These are phyloP conservation scores for Falco rusticolus DNA, from an alignment of 2,797 vertebrate genomes.

Conservation along the genomic window DNA sequence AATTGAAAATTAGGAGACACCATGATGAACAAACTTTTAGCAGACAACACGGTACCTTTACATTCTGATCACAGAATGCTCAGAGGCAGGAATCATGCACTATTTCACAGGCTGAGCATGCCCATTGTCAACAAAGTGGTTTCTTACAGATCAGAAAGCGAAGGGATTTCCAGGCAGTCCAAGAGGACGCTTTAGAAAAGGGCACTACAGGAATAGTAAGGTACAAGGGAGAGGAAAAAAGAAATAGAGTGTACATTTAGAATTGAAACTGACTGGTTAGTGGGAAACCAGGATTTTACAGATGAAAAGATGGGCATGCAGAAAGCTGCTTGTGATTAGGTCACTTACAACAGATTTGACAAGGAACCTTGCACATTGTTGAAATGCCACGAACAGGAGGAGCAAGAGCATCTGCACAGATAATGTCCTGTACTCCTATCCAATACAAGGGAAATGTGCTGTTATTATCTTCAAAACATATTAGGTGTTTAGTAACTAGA, in stretches of 20 bases:
- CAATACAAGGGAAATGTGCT: slow-evolving; percentile 62
- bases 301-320: slow-evolving; percentile 23
- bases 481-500: not conserved
- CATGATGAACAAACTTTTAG: slow-evolving; percentile 75
- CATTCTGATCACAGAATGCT: slow-evolving; percentile 76
- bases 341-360: slow-evolving; percentile 85
- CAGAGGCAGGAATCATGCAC: slow-evolving; percentile 76
- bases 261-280: slow-evolving; percentile 29
- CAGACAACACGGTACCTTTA: slow-evolving; percentile 76
- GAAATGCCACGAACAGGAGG: slow-evolving; percentile 71
- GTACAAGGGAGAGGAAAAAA: slow-evolving; percentile 51
- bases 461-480: slow-evolving; percentile 6
- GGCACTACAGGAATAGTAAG: slow-evolving; percentile 48
- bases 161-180: slow-evolving; percentile 68
- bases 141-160: slow-evolving; percentile 68
- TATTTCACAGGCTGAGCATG: slow-evolving; percentile 73
- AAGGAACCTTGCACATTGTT: slow-evolving; percentile 80
- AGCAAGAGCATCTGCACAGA: slow-evolving; percentile 74
- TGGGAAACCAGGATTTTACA: slow-evolving; percentile 9
- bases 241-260: slow-evolving; percentile 47
- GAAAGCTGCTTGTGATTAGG: slow-evolving; percentile 52
- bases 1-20: slow-evolving; percentile 80
- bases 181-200: slow-evolving; percentile 63
- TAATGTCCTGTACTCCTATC: slow-evolving; percentile 68
- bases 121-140: slow-evolving; percentile 68